Conservation (phyloP, 2,888 invertebrate species). For the Sinelater perroti region DNA sequence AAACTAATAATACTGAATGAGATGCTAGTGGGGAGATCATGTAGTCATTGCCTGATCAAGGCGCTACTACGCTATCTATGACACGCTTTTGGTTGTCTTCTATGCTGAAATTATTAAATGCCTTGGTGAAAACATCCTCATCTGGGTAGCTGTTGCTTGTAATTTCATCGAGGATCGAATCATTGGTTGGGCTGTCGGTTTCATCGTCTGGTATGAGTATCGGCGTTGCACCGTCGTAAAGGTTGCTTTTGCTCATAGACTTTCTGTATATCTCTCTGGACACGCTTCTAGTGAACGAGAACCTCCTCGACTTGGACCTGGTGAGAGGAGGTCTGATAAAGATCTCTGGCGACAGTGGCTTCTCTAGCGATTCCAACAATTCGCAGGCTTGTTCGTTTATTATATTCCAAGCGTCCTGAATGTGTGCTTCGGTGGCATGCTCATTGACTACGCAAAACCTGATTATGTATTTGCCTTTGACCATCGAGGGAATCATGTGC, state of each 20-base stretch:
- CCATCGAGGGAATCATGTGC: conserved; percentile 86
- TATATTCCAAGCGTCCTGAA: conserved; percentile 72
- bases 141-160: neutral
- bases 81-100: conserved; percentile 5
- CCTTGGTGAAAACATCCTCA: conserved; percentile 39
- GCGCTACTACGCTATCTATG: too few relatives aligned
- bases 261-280: conserved; percentile 65
- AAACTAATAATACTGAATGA: too few relatives aligned
- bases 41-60: too few relatives aligned
- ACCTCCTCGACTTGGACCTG: conserved; percentile 64
- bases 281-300: conserved; percentile 67
- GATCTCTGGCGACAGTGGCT: conserved; percentile 58
- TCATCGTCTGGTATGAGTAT: conserved; percentile 63
- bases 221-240: conserved; percentile 66
- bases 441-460: conserved; percentile 85
- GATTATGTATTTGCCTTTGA: conserved; percentile 75
- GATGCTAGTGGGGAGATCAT: too few relatives aligned
- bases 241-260: conserved; percentile 63
- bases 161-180: conserved; percentile 26
- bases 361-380: conserved; percentile 60
- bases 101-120: conserved; percentile 35
- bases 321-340: conserved; percentile 62
- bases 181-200: conserved; percentile 40
- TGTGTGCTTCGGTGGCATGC: conserved; percentile 77
- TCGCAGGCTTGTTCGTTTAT: conserved; percentile 70